phyloP scores from a whole-genome alignment of 2,888 invertebrate genomes.

The Netelia virgata region DNA sequence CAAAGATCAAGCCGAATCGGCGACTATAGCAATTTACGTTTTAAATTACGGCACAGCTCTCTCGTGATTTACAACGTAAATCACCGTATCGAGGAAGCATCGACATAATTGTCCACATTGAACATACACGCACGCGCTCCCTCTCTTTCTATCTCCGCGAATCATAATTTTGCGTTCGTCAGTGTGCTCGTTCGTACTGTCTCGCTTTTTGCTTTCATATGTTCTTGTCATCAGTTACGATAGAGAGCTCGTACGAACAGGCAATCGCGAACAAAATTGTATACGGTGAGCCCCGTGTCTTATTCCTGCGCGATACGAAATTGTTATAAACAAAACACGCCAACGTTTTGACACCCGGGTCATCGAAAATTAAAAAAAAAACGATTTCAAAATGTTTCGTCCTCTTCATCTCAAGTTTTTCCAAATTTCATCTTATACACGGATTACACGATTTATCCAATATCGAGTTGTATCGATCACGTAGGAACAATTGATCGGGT shows the following conservation, averaged over 20 bases:
- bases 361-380: no score
- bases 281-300: background rate
- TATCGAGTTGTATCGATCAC: no score
- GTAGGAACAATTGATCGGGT: background rate
- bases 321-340: no score
- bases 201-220: background rate
- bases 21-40: no score
- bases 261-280: background rate
- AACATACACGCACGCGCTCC: background rate
- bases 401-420: no score
- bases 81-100: background rate
- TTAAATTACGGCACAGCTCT: no score
- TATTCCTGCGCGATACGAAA: background rate
- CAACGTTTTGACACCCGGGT: no score
- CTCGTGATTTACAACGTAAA: constrained; percentile 1
- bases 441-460: no score
- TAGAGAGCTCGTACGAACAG: constrained; percentile 1
- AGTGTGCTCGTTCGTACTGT: background rate
- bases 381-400: no score
- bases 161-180: constrained; percentile 24
- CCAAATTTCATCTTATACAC: no score
- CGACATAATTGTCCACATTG: background rate
- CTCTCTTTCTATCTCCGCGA: background rate
- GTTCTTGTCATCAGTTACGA: background rate
- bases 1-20: constrained; percentile 39